phyloP scores from a whole-genome alignment of 2,888 invertebrate species.

The Physocephala rufipes region DNA sequence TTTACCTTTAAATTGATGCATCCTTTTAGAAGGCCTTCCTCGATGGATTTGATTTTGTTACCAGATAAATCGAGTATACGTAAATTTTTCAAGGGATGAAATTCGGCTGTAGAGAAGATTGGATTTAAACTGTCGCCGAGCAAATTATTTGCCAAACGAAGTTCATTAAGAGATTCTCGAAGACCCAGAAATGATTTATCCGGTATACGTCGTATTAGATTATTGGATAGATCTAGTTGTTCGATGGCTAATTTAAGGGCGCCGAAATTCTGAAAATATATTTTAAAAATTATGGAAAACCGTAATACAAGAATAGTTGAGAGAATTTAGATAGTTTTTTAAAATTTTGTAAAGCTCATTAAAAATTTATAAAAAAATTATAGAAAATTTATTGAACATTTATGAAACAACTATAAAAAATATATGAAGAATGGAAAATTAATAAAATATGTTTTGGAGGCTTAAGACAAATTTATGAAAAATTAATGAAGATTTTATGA shows the following conservation, averaged over 20 bases:
- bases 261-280: slow-evolving; percentile 69
- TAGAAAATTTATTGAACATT: no score
- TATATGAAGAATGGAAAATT: no score
- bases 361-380: neutral
- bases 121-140: slow-evolving; percentile 90
- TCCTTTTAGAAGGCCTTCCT: slow-evolving; percentile 87
- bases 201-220: slow-evolving; percentile 80
- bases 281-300: no score
- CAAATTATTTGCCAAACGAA: slow-evolving; percentile 82
- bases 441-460: no score
- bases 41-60: slow-evolving; percentile 82
- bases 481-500: no score
- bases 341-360: no score
- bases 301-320: neutral
- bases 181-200: slow-evolving; percentile 78
- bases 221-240: slow-evolving; percentile 83
- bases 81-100: slow-evolving; percentile 78
- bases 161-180: slow-evolving; percentile 73
- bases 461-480: no score
- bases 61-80: slow-evolving; percentile 80
- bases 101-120: slow-evolving; percentile 86
- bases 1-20: slow-evolving; percentile 78
- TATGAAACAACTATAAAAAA: no score
- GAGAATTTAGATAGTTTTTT: slow-evolving; percentile 20
- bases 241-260: slow-evolving; percentile 77